Conservation (phyloP, 1,140 invertebrate genomes). For the Chrysoperla carnea region DNA sequence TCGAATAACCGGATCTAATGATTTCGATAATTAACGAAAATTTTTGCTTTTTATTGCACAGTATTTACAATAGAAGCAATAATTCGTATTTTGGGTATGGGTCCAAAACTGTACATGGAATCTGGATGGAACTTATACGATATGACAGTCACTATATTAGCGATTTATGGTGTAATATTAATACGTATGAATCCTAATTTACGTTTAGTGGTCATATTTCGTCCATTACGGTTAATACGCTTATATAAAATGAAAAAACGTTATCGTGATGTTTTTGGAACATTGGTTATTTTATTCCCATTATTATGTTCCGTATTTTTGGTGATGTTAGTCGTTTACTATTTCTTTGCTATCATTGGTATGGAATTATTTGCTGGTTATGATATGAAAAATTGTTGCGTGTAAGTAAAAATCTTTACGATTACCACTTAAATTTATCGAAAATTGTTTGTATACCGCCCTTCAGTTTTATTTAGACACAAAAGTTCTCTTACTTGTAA, state of each 20-base stretch:
- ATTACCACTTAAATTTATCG: not conserved
- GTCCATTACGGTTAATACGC: conserved; percentile 45
- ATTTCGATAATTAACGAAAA: conserved; percentile 20
- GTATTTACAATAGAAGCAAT: conserved; percentile 61
- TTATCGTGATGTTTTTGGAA: conserved; percentile 79
- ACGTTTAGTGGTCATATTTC: conserved; percentile 54
- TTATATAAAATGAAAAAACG: conserved; percentile 70
- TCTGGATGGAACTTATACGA: conserved; percentile 83
- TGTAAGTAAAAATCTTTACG: conserved; percentile 45
- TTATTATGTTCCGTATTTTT: conserved; percentile 59
- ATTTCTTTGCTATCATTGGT: conserved; percentile 80
- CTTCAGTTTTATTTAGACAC: not conserved
- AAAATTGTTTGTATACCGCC: too few species aligned
- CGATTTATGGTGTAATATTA: conserved; percentile 43
- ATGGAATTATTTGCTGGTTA: conserved; percentile 74
- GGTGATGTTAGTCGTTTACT: conserved; percentile 75
- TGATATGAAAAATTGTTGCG: conserved; percentile 67
- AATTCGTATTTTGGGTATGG: conserved; percentile 55
- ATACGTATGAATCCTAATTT: conserved; percentile 45
- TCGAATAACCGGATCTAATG: conserved; percentile 5
- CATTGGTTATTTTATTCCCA: conserved; percentile 63
- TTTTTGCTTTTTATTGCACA: conserved; percentile 31
- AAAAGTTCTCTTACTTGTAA: not conserved
- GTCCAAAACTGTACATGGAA: conserved; percentile 49
- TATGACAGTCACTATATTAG: conserved; percentile 50